Evolutionary conservation across 2,797 vertebrate genomes (phyloP).

Genomic region (Sarcoramphus papa): DNA sequence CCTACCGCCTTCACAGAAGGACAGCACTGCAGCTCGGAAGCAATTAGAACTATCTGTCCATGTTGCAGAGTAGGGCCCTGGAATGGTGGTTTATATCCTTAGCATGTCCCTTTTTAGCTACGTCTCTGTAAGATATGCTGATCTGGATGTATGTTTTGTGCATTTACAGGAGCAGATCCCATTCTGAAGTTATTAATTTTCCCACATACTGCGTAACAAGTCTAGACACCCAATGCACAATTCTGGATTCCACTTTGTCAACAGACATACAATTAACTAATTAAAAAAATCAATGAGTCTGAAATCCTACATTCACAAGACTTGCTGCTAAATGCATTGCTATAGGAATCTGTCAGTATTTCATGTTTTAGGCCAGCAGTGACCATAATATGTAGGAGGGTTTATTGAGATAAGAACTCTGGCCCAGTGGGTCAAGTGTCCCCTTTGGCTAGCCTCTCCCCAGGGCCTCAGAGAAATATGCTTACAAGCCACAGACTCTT

Average conservation of each 20-base stretch:
- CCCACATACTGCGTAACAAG: neutral
- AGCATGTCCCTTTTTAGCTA: neutral
- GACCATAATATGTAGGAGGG: neutral
- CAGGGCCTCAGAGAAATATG: neutral
- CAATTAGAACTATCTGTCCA: neutral
- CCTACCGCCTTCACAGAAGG: neutral
- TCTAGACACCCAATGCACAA: neutral
- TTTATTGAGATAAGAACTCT: neutral
- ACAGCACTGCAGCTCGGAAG: neutral
- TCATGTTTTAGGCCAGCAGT: neutral
- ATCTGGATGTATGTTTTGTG: fast-evolving
- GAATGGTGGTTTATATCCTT: neutral
- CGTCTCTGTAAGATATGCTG: neutral
- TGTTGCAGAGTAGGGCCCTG: neutral
- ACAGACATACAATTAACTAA: neutral
- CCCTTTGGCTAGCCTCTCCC: neutral
- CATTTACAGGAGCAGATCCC: neutral
- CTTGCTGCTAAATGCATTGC: neutral
- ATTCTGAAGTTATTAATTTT: neutral
- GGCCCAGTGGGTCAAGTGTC: neutral
- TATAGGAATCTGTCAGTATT: neutral
- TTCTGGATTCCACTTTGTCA: neutral
- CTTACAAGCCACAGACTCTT: neutral
- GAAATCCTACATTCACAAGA: neutral
- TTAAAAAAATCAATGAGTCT: neutral